Conservation (phyloP, 1,140 invertebrate genomes). For the Dendrolimus kikuchii region DNA sequence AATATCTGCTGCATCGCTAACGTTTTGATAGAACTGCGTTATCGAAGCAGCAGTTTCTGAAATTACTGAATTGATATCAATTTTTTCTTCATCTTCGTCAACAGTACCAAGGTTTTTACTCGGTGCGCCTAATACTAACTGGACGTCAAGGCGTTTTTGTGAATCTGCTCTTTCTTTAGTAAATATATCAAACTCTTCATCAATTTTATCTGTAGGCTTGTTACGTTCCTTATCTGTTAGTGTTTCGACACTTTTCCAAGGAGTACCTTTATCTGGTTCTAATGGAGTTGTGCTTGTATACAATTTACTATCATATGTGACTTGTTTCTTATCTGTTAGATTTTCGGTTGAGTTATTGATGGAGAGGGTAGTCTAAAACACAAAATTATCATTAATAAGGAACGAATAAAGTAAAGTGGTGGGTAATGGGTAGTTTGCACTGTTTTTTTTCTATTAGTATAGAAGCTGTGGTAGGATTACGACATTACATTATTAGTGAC, state of each 20-base stretch:
- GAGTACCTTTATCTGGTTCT: conserved; percentile 42
- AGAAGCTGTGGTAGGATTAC: too few species aligned
- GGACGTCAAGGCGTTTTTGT: conserved; percentile 26
- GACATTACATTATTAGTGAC: too few species aligned
- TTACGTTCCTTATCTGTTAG: conserved; percentile 21
- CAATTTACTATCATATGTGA: conserved; percentile 18
- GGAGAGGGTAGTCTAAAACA: conserved; percentile 52
- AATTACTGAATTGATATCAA: conserved; percentile 31
- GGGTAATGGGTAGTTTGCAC: too few species aligned
- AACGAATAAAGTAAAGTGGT: background rate
- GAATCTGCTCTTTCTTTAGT: conserved; percentile 49
- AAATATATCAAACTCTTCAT: conserved; percentile 64
- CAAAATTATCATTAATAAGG: background rate
- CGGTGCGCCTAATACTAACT: conserved; percentile 39
- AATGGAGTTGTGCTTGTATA: conserved; percentile 52
- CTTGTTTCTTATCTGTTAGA: conserved; percentile 26
- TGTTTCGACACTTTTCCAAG: conserved; percentile 47
- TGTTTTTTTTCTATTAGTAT: too few species aligned
- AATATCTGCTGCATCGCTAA: conserved; percentile 6
- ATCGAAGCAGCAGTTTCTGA: conserved; percentile 31
- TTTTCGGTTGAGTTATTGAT: conserved; percentile 54
- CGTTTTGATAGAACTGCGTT: conserved; percentile 25
- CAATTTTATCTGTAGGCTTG: conserved; percentile 27
- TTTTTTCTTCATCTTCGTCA: conserved; percentile 58
- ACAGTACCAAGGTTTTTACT: conserved; percentile 61